Evolutionary conservation across 2,888 invertebrate genomes (phyloP).

Genomic region (Drosophila imparisetae): DNA sequence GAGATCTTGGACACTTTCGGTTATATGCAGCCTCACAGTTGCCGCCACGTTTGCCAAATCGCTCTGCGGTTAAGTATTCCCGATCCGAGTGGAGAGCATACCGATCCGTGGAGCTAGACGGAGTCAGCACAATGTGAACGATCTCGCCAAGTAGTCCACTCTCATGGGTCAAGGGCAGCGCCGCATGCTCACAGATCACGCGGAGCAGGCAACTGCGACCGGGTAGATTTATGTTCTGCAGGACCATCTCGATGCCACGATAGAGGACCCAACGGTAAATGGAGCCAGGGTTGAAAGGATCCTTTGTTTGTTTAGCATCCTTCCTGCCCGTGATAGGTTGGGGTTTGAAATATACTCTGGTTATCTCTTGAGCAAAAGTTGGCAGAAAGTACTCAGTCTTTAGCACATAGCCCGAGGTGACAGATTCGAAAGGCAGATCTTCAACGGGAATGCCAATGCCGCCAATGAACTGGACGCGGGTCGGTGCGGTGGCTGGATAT

Average conservation of each 20-base stretch:
- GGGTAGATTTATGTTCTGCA: conserved; percentile 87
- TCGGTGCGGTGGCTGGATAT: conserved; percentile 83
- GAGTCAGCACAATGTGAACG: conserved; percentile 91
- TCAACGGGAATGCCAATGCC: conserved; percentile 84
- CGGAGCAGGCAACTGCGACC: conserved; percentile 90
- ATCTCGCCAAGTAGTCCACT: conserved; percentile 91
- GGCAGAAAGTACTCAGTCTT: conserved; percentile 83
- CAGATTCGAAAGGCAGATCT: conserved; percentile 76
- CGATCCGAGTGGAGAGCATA: conserved; percentile 87
- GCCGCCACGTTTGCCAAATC: conserved; percentile 86
- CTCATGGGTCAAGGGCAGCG: conserved; percentile 88
- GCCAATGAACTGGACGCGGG: conserved; percentile 82
- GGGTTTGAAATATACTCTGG: conserved; percentile 74
- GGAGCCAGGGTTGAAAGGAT: conserved; percentile 42
- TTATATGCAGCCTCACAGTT: conserved; percentile 72
- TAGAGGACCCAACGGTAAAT: conserved; percentile 82
- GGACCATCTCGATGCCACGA: conserved; percentile 76
- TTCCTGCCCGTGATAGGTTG: conserved; percentile 67
- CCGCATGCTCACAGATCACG: conserved; percentile 91
- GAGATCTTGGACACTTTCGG: conserved; percentile 70
- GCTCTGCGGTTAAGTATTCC: conserved; percentile 90
- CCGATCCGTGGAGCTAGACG: conserved; percentile 88
- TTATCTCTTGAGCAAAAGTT: conserved; percentile 73
- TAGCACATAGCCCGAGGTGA: conserved; percentile 82
- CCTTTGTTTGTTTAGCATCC: background rate